phyloP scores from a whole-genome alignment of 1,140 invertebrate species.

The Probaryconus sp. region DNA sequence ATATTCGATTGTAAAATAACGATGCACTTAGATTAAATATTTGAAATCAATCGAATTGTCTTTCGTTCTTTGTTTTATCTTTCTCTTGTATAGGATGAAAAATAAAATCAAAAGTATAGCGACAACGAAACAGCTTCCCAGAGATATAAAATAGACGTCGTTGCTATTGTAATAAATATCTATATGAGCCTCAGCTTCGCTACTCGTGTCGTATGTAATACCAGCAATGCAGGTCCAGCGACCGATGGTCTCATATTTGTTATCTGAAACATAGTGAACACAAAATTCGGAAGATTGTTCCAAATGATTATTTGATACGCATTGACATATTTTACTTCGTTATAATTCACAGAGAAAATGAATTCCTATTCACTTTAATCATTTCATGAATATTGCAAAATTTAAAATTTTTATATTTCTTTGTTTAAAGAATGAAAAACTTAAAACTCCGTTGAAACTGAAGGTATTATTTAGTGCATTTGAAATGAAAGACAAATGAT shows the following conservation, averaged over 20 bases:
- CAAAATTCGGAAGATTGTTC: not conserved
- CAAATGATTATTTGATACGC: no score
- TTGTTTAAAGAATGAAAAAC: no score
- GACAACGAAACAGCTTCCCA: slow-evolving; percentile 38
- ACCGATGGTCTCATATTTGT: slow-evolving; percentile 54
- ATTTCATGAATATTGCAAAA: no score
- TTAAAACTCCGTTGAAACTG: not conserved
- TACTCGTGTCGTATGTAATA: slow-evolving; percentile 36
- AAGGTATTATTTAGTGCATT: slow-evolving; percentile 1
- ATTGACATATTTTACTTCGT: no score
- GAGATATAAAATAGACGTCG: slow-evolving; percentile 36
- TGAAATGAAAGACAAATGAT: not conserved
- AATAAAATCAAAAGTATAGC: slow-evolving; percentile 16
- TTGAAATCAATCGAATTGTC: slow-evolving; percentile 48
- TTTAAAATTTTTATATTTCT: no score
- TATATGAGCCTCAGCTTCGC: slow-evolving; percentile 47
- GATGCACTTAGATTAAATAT: slow-evolving; percentile 31
- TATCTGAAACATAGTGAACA: slow-evolving; percentile 39
- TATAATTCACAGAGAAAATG: no score
- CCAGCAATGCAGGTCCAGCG: slow-evolving; percentile 58
- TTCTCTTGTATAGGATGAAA: slow-evolving; percentile 27
- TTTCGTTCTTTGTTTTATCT: slow-evolving; percentile 6
- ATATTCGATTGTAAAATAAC: no score
- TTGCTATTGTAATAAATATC: slow-evolving; percentile 35
- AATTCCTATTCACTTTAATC: no score